Evolutionary conservation across 2,113 vertebrate species (phyloP), one percentile per base, ranked within the genome.

Genomic region (Carollia perspicillata): DNA sequence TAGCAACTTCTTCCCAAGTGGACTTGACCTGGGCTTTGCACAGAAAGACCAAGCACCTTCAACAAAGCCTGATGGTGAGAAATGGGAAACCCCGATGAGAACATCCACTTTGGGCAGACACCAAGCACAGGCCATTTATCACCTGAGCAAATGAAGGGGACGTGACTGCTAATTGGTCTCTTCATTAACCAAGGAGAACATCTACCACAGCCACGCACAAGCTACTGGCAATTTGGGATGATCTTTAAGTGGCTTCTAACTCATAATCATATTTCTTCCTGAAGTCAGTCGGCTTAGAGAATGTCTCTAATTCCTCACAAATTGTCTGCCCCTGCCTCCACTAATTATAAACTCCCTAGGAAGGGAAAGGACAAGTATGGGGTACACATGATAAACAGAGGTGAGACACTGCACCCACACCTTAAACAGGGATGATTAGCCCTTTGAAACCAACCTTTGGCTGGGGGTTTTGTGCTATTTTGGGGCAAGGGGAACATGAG

Each of bases 101-200:
- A 92, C 10, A 80, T n/a, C 5, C n/a, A 37, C 37, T 85, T 30
- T 60, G 49, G 89, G 81, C 11, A 85, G n/a, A 28, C 30, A 37
- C 6, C 8, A 89, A 71, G 35, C 37, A 1, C n/a, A n/a, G 42
- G 20, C 12, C 42, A 81, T 84, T 95, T 33, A 89, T 92, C 53
- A 71, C 63, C 68, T 89, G 3, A 42, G n/a, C 26, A 47, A 91
- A 84, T 49, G 30, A 37, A 90, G n/a, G 72, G 72, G 23, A 72
- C 69, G 65, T 20, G 75, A 37, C 35, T 86, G 89, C 49, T 89
- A 95, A 66, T 20, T 75, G 72, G 40, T 90, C 44, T 93, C 90
- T 96, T 97, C 83, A 75, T 94, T 77, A 95, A 71, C 68, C 79
- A 89, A 95, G 35, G 40, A 84, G 37, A 94, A 11, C 49, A 47